Evolutionary conservation across 64 coral and sea anemone genomes (phyloP), one percentile per base, ranked within the genome.

Genomic region (Porites lutea): DNA sequence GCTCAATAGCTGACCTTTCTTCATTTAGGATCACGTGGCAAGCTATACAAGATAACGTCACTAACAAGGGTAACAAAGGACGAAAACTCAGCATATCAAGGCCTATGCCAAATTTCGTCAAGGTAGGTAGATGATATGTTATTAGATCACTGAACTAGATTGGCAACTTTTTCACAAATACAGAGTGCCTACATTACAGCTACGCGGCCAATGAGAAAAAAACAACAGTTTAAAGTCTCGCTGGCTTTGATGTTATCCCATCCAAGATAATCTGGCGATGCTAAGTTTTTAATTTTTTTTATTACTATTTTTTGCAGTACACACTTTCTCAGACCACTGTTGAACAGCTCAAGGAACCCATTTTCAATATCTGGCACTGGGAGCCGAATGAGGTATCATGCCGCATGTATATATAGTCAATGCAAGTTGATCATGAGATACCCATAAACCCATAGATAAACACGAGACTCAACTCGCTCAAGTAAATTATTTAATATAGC

Each of bases 311-410:
- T 82, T 23, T 21, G 59, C 68, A 96, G 94, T 92, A 96, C 70
- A 88, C 86, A 51, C 62, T 92, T 49, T 87, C 88, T 78, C 72
- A 89, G 53, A 77, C 92, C 37, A 96, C 94, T 5, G 74, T 88
- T 16, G 77, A 92, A 71, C 48, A 92, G 16, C 61, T 96, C 19
- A 92, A 82, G 84, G 88, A 96, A 55, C 94, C 94, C 9, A 89
- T 83, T 51, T 96, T 96, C 66, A 96, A 96, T 44, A 96, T 96
- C 50, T 96, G 94, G 94, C 94, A 96, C 57, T 96, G 94, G 94
- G 94, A 89, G 59, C 94, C 94, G 10, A 96, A 96, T 66, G 94
- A 96, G 79, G 94, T 96, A 82, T 11, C 21, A 47, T 72, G 52
- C 6, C 4, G 18, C 18, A 16, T 57, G 7, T 6, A 9, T 12